Evolutionary conservation across 2,888 invertebrate species (phyloP).

Genomic region (Sarcophaga rosellei): DNA sequence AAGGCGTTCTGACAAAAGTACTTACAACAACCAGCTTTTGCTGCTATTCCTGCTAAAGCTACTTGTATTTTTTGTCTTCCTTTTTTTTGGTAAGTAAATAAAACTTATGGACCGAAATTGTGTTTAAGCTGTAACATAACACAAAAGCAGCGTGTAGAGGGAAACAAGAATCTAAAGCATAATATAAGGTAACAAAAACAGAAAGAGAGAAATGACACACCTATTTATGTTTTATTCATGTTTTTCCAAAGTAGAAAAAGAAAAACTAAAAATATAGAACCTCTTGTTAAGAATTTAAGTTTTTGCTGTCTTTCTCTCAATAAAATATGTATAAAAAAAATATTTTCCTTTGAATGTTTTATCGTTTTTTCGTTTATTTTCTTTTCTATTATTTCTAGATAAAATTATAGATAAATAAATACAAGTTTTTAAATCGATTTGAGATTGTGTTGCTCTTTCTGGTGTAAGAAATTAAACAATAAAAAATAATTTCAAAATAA

Average conservation of each 20-base stretch:
- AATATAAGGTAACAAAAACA: not conserved
- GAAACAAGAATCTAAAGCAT: not conserved
- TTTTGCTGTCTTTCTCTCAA: not conserved
- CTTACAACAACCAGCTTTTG: slow-evolving; percentile 13
- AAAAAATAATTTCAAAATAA: slow-evolving; percentile 1
- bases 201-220: slow-evolving; percentile 47
- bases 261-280: not conserved
- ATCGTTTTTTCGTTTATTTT: too few relatives aligned
- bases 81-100: slow-evolving; percentile 13
- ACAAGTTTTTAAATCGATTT: not conserved
- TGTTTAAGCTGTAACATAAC: slow-evolving; percentile 8
- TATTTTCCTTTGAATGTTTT: too few relatives aligned
- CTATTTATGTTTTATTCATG: slow-evolving; percentile 57
- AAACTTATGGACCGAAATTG: slow-evolving; percentile 36
- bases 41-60: not conserved
- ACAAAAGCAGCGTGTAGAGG: slow-evolving; percentile 10
- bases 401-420: too few relatives aligned
- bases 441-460: not conserved
- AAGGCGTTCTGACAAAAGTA: slow-evolving; percentile 48
- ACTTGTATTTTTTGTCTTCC: slow-evolving; percentile 16
- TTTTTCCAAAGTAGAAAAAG: slow-evolving; percentile 6
- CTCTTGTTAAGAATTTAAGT: slow-evolving; percentile 31
- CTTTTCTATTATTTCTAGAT: too few relatives aligned
- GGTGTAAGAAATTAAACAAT: not conserved
- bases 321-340: too few relatives aligned